These are phyloP conservation scores for Taenaris catops DNA, from an alignment of 2,888 invertebrate species.

Conservation along the genomic window DNA sequence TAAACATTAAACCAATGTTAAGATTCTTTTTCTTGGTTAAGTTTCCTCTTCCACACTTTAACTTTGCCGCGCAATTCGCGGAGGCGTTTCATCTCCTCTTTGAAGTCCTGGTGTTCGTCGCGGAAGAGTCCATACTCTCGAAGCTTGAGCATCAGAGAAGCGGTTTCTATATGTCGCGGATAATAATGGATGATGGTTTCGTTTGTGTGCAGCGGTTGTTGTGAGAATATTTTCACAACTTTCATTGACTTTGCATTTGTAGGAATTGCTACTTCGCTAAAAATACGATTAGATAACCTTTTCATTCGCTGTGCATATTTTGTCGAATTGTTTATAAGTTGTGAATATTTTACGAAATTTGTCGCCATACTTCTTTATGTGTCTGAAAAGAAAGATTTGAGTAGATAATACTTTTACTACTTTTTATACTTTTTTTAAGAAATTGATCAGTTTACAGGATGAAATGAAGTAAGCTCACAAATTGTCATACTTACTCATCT, in stretches of 20 bases:
- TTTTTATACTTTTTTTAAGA: too few species aligned
- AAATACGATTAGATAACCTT: conserved; percentile 91
- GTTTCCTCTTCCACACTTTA: conserved; percentile 64
- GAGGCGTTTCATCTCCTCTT: conserved; percentile 90
- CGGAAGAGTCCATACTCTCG: conserved; percentile 89
- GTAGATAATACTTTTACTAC: too few species aligned
- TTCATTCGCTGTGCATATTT: conserved; percentile 93
- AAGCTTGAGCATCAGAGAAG: conserved; percentile 84
- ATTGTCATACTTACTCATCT: too few species aligned
- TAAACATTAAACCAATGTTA: too few species aligned
- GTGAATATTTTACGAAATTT: conserved; percentile 85
- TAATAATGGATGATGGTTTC: conserved; percentile 90
- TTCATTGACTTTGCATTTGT: conserved; percentile 89
- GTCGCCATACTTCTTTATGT: conserved; percentile 55
- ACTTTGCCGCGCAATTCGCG: conserved; percentile 88
- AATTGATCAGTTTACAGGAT: too few species aligned
- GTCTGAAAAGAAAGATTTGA: conserved; percentile 1
- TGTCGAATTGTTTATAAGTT: conserved; percentile 84
- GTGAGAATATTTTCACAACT: conserved; percentile 88
- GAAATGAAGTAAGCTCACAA: too few species aligned
- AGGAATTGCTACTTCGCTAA: conserved; percentile 90
- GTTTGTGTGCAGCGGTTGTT: conserved; percentile 86
- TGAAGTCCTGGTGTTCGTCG: conserved; percentile 94
- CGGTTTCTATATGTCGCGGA: conserved; percentile 90
- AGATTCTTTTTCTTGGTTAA: conserved; percentile 28